Evolutionary conservation across 2,888 invertebrate genomes (phyloP).

Genomic region (Yponomeuta sedellus): DNA sequence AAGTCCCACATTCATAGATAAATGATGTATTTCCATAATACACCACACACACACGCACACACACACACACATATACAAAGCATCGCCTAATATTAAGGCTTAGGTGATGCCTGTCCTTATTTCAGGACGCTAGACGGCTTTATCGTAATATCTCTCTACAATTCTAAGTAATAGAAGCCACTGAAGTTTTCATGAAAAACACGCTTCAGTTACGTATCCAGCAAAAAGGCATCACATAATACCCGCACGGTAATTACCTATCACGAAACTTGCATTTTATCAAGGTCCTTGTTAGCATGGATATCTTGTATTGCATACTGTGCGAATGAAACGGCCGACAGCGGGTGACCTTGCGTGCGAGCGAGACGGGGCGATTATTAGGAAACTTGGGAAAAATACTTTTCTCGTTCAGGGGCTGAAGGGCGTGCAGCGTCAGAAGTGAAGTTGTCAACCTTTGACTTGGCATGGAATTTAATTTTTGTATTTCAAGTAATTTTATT

Average conservation of each 20-base stretch:
- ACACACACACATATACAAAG: too few relatives aligned
- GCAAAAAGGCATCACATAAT: slow-evolving; percentile 50
- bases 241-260: slow-evolving; percentile 69
- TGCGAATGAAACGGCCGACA: slow-evolving; percentile 52
- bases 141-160: too few relatives aligned
- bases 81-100: too few relatives aligned
- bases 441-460: too few relatives aligned
- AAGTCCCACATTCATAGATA: too few relatives aligned
- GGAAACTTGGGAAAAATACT: slow-evolving; percentile 74
- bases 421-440: slow-evolving; percentile 41
- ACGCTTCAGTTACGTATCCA: neutral
- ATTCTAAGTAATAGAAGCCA: too few relatives aligned
- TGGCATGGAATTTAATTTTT: too few relatives aligned
- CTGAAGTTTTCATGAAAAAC: neutral
- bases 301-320: slow-evolving; percentile 71
- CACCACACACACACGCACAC: too few relatives aligned
- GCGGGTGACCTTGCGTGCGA: slow-evolving; percentile 55
- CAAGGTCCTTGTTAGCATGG: slow-evolving; percentile 72
- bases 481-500: too few relatives aligned
- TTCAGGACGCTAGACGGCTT: too few relatives aligned
- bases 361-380: slow-evolving; percentile 54
- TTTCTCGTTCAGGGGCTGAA: slow-evolving; percentile 68
- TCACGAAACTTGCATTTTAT: slow-evolving; percentile 73
- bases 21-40: too few relatives aligned
- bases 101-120: too few relatives aligned